Evolutionary conservation across 1,140 invertebrate species (phyloP).

Genomic region (Neuroterus valhalla): DNA sequence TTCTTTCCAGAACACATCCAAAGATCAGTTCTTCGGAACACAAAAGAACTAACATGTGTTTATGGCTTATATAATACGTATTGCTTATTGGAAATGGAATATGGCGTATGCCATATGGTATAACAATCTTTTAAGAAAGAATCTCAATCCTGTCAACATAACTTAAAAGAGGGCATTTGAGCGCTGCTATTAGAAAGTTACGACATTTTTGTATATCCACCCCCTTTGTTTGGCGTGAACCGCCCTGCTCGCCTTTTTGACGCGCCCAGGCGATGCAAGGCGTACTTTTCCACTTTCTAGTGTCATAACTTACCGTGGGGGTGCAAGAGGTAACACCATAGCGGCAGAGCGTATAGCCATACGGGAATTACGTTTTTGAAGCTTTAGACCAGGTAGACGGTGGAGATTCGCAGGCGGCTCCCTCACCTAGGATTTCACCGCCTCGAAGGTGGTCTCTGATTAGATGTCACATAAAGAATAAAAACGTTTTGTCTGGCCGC

Average conservation of each 20-base stretch:
- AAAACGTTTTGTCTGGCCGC: conserved; percentile 56
- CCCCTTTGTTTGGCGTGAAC: conserved; percentile 51
- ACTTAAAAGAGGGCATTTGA: neutral
- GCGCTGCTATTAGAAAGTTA: neutral
- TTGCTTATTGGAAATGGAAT: neutral
- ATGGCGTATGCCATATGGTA: conserved; percentile 19
- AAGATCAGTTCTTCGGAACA: no score
- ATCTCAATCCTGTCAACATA: neutral
- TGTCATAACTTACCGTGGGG: conserved; percentile 54
- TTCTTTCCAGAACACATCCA: no score
- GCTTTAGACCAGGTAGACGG: neutral
- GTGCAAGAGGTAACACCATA: conserved; percentile 45
- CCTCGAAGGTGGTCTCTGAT: conserved; percentile 47
- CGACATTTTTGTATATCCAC: neutral
- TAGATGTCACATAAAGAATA: conserved; percentile 68
- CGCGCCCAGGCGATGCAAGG: neutral
- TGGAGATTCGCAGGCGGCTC: neutral
- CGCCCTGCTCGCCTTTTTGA: conserved; percentile 53
- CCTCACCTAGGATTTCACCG: conserved; percentile 4
- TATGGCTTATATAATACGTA: no score
- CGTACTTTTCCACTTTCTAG: conserved; percentile 46
- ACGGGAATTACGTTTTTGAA: neutral
- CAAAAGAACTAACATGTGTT: no score
- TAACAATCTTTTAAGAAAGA: neutral
- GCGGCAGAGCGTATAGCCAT: no score